A percentile compares a stretch with the other conserved stretches of the same genome.
These are phyloP conservation scores for Actinostola sp. DNA, from an alignment of 92 coral and sea anemone genomes.

Conservation along the genomic window DNA sequence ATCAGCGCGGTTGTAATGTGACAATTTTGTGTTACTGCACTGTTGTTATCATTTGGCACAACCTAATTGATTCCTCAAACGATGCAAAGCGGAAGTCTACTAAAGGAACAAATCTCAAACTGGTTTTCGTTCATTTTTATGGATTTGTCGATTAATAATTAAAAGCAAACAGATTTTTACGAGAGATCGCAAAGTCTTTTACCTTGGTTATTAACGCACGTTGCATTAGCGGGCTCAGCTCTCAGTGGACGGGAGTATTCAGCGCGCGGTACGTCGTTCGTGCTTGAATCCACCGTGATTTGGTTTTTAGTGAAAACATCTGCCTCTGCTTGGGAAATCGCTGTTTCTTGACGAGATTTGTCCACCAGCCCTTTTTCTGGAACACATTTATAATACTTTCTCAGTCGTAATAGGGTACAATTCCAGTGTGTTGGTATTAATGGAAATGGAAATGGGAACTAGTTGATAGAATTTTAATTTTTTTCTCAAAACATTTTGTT, in stretches of 20 bases:
- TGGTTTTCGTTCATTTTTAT: constrained; percentile 14
- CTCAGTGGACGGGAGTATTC: not conserved
- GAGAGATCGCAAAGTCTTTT: constrained; percentile 3
- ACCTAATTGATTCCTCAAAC: constrained; percentile 15
- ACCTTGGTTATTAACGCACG: constrained; percentile 25
- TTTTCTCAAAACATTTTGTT: constrained; percentile 3
- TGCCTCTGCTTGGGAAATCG: constrained; percentile 15
- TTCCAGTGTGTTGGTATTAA: not conserved
- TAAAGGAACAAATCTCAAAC: constrained; percentile 32
- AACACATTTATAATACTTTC: not conserved
- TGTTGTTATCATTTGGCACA: constrained; percentile 13
- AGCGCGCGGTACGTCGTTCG: not conserved
- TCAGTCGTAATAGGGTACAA: not conserved
- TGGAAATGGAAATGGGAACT: not conserved
- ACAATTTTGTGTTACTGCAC: not conserved
- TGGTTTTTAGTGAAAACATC: constrained; percentile 15
- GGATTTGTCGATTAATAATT: constrained; percentile 30
- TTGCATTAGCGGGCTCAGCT: constrained; percentile 8
- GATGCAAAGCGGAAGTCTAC: constrained; percentile 25
- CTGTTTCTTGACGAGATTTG: not conserved
- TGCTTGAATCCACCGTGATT: constrained; percentile 26
- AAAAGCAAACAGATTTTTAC: constrained; percentile 31
- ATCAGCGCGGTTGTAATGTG: no score
- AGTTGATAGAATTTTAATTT: not conserved
- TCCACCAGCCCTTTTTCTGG: not conserved